These are phyloP conservation scores for Calameuta idolon DNA, from an alignment of 2,888 invertebrate genomes.

Conservation along the genomic window DNA sequence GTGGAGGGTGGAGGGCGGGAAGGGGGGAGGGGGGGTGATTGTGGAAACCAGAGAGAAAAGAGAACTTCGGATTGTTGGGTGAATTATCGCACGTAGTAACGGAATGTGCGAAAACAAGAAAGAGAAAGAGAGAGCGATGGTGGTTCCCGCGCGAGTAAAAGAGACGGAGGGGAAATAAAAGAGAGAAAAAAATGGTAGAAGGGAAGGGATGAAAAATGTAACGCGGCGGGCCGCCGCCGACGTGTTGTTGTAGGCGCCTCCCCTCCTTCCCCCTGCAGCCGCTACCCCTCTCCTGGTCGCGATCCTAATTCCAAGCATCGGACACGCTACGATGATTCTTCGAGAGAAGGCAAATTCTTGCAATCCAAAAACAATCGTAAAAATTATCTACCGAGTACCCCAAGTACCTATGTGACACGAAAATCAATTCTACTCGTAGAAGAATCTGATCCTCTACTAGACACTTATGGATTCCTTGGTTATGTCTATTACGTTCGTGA, in stretches of 20 bases:
- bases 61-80: background rate
- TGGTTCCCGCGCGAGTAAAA: slow-evolving; percentile 3
- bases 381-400: background rate
- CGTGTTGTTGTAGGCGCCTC: slow-evolving; percentile 56
- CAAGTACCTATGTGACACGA: background rate
- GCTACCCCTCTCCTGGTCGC: background rate
- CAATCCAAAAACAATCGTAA: background rate
- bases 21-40: too few species aligned
- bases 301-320: slow-evolving; percentile 25
- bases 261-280: slow-evolving; percentile 14
- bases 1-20: too few species aligned
- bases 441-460: background rate
- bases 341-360: background rate
- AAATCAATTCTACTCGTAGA: background rate
- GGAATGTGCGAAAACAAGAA: background rate
- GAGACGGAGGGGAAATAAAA: slow-evolving; percentile 27
- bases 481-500: background rate
- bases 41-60: background rate
- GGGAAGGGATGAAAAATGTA: slow-evolving; percentile 32
- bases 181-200: slow-evolving; percentile 26
- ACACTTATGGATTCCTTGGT: background rate
- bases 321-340: background rate
- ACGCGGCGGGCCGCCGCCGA: slow-evolving; percentile 53
- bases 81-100: background rate
- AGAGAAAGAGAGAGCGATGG: background rate